phyloP scores from a whole-genome alignment of 1,140 invertebrate genomes.

The Probaryconus sp. region DNA sequence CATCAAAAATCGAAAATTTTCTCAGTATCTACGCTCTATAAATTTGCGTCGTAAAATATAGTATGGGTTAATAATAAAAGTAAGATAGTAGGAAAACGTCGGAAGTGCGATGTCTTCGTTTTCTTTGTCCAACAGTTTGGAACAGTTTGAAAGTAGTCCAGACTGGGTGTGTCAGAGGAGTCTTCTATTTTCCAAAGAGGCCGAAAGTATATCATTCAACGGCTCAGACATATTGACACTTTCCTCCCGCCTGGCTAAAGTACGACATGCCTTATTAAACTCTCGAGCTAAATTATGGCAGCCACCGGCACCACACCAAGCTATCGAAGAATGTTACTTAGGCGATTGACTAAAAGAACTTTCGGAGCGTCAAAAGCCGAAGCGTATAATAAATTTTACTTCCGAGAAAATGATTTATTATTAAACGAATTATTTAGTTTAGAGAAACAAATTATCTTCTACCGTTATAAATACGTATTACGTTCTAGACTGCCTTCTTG shows the following conservation, averaged over 20 bases:
- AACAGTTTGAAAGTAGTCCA: slow-evolving; percentile 56
- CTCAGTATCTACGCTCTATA: too few species aligned
- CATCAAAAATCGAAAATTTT: too few species aligned
- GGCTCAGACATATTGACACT: slow-evolving; percentile 74
- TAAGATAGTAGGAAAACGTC: background rate
- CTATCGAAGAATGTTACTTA: slow-evolving; percentile 57
- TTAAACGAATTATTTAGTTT: slow-evolving; percentile 38
- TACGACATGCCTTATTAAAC: slow-evolving; percentile 74
- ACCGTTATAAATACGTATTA: slow-evolving; percentile 12
- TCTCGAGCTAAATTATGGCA: slow-evolving; percentile 72
- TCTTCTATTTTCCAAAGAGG: slow-evolving; percentile 71
- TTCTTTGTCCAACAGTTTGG: slow-evolving; percentile 49
- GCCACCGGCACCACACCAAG: slow-evolving; percentile 59
- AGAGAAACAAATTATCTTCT: slow-evolving; percentile 24
- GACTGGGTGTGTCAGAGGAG: slow-evolving; percentile 61
- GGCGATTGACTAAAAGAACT: slow-evolving; percentile 61
- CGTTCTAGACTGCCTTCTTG: background rate
- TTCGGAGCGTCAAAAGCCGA: slow-evolving; percentile 50
- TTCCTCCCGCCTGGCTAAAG: slow-evolving; percentile 66
- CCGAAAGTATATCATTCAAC: slow-evolving; percentile 74
- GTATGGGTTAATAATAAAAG: too few species aligned
- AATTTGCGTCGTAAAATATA: too few species aligned
- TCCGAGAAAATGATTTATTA: slow-evolving; percentile 52
- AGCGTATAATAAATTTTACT: slow-evolving; percentile 47
- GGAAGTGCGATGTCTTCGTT: slow-evolving; percentile 32